Percentiles rank a stretch among this genome's conserved stretches.
phyloP scores from a whole-genome alignment of 2,113 vertebrate genomes.

The Steatornis caripensis region DNA sequence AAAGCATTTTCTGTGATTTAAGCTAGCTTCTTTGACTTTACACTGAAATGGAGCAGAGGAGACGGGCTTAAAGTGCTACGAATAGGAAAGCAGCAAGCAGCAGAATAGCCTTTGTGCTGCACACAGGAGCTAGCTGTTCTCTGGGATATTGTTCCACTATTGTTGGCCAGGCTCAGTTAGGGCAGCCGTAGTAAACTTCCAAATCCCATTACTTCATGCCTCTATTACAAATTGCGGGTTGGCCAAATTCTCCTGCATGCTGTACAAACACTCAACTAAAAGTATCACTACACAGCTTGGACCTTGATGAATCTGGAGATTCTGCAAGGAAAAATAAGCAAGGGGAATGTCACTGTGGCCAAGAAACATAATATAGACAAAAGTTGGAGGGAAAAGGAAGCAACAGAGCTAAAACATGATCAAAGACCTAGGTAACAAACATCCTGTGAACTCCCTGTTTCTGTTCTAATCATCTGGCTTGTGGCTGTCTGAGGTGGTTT shows the following conservation, averaged over 20 bases:
- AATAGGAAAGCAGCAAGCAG: not conserved
- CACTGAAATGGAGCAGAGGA: not conserved
- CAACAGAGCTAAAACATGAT: not conserved
- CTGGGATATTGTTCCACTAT: not conserved
- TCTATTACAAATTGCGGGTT: not conserved
- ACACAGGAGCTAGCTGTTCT: not conserved
- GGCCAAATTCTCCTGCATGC: fast-evolving
- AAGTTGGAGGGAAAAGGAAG: not conserved
- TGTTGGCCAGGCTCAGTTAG: not conserved
- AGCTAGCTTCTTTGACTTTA: not conserved
- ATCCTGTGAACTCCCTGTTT: not conserved
- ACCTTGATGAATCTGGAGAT: not conserved
- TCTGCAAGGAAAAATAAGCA: not conserved
- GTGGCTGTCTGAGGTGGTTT: not conserved
- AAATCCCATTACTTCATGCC: not conserved
- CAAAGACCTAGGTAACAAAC: not conserved
- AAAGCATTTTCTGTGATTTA: not conserved
- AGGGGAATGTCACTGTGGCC: not conserved
- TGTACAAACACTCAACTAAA: not conserved
- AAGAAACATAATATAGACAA: not conserved
- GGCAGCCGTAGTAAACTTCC: not conserved
- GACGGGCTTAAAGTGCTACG: not conserved
- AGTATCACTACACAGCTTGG: not conserved
- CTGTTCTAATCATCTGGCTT: not conserved
- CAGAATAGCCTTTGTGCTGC: not conserved